These are phyloP conservation scores for Otocyon megalotis DNA, from an alignment of 2,113 vertebrate species.

Conservation along the genomic window DNA sequence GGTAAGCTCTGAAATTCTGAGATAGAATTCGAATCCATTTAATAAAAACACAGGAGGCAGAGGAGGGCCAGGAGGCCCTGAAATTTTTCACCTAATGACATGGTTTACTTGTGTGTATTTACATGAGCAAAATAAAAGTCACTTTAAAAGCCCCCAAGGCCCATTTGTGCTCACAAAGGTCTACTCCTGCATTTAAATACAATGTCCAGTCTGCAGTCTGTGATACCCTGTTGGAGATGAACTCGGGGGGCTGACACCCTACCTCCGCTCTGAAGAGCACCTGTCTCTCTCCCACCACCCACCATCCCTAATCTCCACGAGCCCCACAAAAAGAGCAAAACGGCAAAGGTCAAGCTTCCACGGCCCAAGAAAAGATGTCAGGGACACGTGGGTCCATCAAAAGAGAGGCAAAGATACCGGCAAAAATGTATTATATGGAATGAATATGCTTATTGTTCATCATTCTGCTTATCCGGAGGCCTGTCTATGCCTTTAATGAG, in stretches of 20 bases:
- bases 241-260: background rate
- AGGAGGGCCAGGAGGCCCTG: background rate
- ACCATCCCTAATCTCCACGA: background rate
- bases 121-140: background rate
- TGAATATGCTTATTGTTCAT: background rate
- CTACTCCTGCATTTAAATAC: background rate
- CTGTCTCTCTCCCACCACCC: background rate
- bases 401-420: background rate
- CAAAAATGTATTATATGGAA: fast-evolving
- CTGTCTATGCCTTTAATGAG: background rate
- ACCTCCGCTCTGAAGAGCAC: background rate
- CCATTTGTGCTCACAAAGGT: background rate
- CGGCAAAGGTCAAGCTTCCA: background rate
- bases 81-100: background rate
- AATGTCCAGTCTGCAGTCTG: background rate
- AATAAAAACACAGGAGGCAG: background rate
- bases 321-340: background rate
- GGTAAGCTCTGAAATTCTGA: background rate
- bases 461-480: background rate
- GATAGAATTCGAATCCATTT: background rate
- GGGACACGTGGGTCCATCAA: background rate
- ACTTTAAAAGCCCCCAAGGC: background rate
- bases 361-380: background rate
- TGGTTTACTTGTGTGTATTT: background rate
- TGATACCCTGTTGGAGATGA: background rate